Percentiles rank a stretch among this genome's conserved stretches.
phyloP scores from a whole-genome alignment of 2,888 invertebrate species.

The Labia minor region DNA sequence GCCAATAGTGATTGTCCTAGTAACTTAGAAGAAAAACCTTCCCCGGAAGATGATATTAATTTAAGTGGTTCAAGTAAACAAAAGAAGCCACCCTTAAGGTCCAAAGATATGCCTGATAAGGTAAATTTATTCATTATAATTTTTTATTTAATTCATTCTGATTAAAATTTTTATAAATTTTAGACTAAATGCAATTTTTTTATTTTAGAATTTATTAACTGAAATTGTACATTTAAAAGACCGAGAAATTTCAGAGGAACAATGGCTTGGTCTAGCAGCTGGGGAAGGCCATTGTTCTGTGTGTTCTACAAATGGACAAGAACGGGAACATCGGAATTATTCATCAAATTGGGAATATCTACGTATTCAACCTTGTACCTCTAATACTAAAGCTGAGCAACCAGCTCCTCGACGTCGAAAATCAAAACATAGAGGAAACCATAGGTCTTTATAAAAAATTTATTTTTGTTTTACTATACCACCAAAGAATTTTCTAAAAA shows the following conservation, averaged over 20 bases:
- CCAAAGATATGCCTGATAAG: background rate
- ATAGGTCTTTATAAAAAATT: background rate
- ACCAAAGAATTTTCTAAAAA: too few relatives aligned
- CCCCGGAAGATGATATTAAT: background rate
- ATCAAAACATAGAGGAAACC: background rate
- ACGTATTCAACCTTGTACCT: background rate
- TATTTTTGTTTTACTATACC: background rate
- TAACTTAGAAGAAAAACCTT: background rate
- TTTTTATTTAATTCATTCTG: background rate
- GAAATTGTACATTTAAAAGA: background rate
- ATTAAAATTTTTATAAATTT: background rate
- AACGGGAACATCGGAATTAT: constrained; percentile 35
- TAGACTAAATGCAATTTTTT: too few relatives aligned
- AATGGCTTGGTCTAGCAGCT: constrained; percentile 35
- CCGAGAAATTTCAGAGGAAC: constrained; percentile 28
- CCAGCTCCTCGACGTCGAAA: background rate
- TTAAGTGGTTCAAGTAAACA: constrained; percentile 1
- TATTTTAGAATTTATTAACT: background rate
- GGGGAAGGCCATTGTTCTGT: constrained; percentile 30
- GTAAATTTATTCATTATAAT: background rate
- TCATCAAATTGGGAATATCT: constrained; percentile 35
- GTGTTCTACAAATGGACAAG: constrained; percentile 32
- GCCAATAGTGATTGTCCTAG: constrained; percentile 24
- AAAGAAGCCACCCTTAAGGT: background rate
- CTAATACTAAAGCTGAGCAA: background rate